A percentile compares a stretch with the other conserved stretches of the same genome.
Evolutionary conservation across 2,888 invertebrate genomes (phyloP).

Genomic region (Brachyptera risi): DNA sequence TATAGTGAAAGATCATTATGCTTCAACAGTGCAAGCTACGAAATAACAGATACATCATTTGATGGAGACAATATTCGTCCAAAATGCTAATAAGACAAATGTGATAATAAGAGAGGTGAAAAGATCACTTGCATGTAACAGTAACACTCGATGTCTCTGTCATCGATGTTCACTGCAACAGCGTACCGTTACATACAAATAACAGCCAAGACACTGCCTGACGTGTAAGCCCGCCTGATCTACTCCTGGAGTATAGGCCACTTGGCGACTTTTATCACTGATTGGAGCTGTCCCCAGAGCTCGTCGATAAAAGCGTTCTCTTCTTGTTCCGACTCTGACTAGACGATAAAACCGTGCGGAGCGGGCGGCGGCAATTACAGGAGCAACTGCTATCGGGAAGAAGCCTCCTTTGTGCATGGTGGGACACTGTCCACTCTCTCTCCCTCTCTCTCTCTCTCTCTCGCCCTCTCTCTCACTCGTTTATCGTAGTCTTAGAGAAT

Average conservation of each 20-base stretch:
- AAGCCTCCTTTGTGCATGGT: conserved; percentile 1
- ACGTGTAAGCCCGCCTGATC: neutral
- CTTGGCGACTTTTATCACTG: neutral
- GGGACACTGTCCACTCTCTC: neutral
- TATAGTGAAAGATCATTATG: too few relatives aligned
- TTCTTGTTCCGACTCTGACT: neutral
- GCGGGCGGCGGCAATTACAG: conserved; percentile 11
- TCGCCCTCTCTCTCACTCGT: neutral
- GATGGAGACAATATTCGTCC: too few relatives aligned
- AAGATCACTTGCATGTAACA: too few relatives aligned
- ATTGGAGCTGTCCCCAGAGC: conserved; percentile 9
- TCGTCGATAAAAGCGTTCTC: conserved; percentile 5
- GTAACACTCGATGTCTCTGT: too few relatives aligned
- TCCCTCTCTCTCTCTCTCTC: neutral
- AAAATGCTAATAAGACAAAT: too few relatives aligned
- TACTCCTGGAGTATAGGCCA: conserved; percentile 2
- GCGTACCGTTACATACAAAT: too few relatives aligned
- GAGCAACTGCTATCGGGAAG: conserved; percentile 4
- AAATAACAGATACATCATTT: too few relatives aligned
- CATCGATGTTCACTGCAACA: too few relatives aligned
- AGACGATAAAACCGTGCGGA: conserved; percentile 5
- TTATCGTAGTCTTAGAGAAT: conserved; percentile 10
- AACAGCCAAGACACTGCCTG: too few relatives aligned
- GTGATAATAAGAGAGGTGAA: too few relatives aligned
- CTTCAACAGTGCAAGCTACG: too few relatives aligned